Evolutionary conservation across 2,797 vertebrate species (phyloP), one percentile per base, ranked within the genome.

Genomic region (Crocidura indochinensis): DNA sequence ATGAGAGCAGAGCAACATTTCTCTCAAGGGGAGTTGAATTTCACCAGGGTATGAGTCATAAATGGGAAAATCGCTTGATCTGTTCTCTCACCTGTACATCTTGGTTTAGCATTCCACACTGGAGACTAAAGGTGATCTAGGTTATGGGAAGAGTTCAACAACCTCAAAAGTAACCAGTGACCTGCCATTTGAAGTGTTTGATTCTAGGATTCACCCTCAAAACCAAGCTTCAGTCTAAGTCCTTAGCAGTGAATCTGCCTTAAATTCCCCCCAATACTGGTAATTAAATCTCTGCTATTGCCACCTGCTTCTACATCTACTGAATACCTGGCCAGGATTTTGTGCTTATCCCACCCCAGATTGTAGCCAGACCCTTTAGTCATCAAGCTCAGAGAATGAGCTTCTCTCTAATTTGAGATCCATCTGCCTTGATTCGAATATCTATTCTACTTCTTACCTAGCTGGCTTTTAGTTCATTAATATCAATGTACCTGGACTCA

Each of bases 181-280:
- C 14, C 24, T 74, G 6, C 22, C 56, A 73, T 49, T 38, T 76
- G 15, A 74, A 31, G 29, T 14, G 20, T 79, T 85, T 85, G 15
- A 79, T 44, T 88, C 78, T 60, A 75, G 44, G 31, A 67, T 64
- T 89, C 20, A 86, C 5, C 2, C 15, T 72, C 86, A 72, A 7
- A 72, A 29, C 8, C 15, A 31, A 87, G 12, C 1, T 64, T 92
- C 75, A 53, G 20, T n/a, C 27, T 91, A 69, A 38, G 44, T 65
- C 15, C 60, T 60, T 69, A 71, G 38, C 38, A 38, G 24, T 3
- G 88, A 84, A 81, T 64, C 46, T 49, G 77, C 20, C 38, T 75
- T 15, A 4, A 90, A 24, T 5, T 38, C 2, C 73, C 29, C 24
- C 8, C 24, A 83, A 1, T 29, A 67, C 47, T 88, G n/a, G 26